Evolutionary conservation across 1,140 invertebrate species (phyloP), one percentile per base, ranked within the genome.

Genomic region (Trichogramma pretiosum): DNA sequence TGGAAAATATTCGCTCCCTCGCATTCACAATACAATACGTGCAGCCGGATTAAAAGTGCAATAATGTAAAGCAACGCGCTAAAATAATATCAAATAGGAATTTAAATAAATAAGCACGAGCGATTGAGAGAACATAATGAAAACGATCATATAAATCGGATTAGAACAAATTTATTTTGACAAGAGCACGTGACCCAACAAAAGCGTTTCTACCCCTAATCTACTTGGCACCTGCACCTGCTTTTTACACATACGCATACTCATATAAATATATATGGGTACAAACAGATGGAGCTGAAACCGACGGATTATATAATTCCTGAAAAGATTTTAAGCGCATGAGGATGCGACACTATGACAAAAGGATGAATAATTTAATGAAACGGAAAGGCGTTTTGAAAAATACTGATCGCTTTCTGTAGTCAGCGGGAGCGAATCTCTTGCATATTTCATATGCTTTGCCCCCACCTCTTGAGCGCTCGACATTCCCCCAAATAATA

Each of bases 101-200:
- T 48, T 37, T 37, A 22, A 43, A 37, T 19, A 30, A 44, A 44
- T 33, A 41, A 33, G 38, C 21, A 14, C 11, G 10, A 24, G 18
- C 4, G 34, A 22, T 2, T 33, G 14, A 24, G 21, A 18, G 33
- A 28, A 45, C 35, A 57, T 54, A 59, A n/a, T n/a, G 24, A 46
- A 51, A 30, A n/a, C 49, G 49, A 46, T 57, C 56, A 56, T 56
- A 48, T 39, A 53, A 64, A 67, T 65, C 61, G 55, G 59, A 64
- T 67, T 63, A 64, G 50, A 48, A 56, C 41, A 64, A 63, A 68
- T 67, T 64, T 67, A 64, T 65, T 68, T 64, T 66, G 60, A 65
- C 60, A 53, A 56, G 26, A 60, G 64, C 66, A 68, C 64, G 66
- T 68, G 66, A 68, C 60, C 60, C 46, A 62, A 68, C 64, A 68